Evolutionary conservation across 2,888 invertebrate species (phyloP).

Genomic region (Rhagophthalmus giganteus): DNA sequence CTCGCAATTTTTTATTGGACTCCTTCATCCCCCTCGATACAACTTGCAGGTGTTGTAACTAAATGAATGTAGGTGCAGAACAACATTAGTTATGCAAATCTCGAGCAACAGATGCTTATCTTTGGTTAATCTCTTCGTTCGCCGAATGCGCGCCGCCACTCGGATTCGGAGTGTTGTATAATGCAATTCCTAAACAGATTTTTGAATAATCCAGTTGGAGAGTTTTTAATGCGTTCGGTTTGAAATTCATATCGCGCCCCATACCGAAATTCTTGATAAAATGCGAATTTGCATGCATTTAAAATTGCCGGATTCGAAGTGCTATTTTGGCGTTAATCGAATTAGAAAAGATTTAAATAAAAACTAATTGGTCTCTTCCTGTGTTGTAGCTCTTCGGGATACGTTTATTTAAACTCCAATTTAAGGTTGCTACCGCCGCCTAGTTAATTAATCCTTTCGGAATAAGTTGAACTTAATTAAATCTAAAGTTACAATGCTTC

Average conservation of each 20-base stretch:
- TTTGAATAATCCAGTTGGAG: not conserved
- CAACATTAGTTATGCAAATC: slow-evolving; percentile 28
- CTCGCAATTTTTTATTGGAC: slow-evolving; percentile 2
- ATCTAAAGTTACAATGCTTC: slow-evolving; percentile 50
- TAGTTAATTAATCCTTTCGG: slow-evolving; percentile 51
- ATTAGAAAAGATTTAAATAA: slow-evolving; percentile 46
- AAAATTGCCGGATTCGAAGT: slow-evolving; percentile 1
- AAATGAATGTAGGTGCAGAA: slow-evolving; percentile 15
- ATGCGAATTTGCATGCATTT: too few relatives aligned
- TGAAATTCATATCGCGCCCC: too few relatives aligned
- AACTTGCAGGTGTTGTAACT: slow-evolving; percentile 15
- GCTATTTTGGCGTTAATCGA: slow-evolving; percentile 10
- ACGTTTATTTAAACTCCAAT: slow-evolving; percentile 47
- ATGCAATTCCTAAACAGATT: not conserved
- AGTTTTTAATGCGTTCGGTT: too few relatives aligned
- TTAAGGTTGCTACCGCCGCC: slow-evolving; percentile 49
- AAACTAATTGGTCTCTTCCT: slow-evolving; percentile 51
- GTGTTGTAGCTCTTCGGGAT: slow-evolving; percentile 47
- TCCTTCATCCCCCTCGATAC: not conserved
- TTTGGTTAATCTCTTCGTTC: slow-evolving; percentile 21
- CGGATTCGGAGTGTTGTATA: slow-evolving; percentile 1
- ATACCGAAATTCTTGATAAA: too few relatives aligned
- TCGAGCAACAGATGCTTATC: slow-evolving; percentile 30
- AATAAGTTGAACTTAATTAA: slow-evolving; percentile 51
- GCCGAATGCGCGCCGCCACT: slow-evolving; percentile 8